Evolutionary conservation across 1,140 invertebrate species (phyloP), one percentile per base, ranked within the genome.

Genomic region (Caligus rogercresseyi): DNA sequence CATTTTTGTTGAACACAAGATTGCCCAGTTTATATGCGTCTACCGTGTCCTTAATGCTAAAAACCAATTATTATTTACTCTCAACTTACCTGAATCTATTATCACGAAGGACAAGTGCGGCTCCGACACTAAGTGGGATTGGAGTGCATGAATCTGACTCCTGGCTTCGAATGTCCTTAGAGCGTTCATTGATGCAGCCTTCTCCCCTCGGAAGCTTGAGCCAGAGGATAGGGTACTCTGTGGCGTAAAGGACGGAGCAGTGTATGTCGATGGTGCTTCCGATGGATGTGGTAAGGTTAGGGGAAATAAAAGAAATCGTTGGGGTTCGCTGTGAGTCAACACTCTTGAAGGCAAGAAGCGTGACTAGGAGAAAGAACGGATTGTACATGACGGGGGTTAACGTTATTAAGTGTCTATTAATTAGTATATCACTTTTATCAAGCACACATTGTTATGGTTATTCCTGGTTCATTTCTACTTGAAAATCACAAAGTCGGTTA

Each of bases 61-160:
- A n/a, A n/a, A n/a, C n/a, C n/a, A n/a, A n/a, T n/a, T n/a, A n/a
- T n/a, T n/a, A n/a, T n/a, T n/a, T n/a, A n/a, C n/a, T n/a, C n/a
- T n/a, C n/a, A n/a, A n/a, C 21, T 25, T 31, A 60, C 57, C 57
- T 60, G 72, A 91, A 92, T 67, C 89, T 78, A 52, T 84, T 87
- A 71, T 93, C 89, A 66, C 83, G 81, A 63, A 92, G 79, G 68
- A 92, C 88, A 3, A 91, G 77, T 20, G 82, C 78, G 19, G 85
- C 85, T 58, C 84, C 83, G 3, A 80, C 81, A 0, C 88, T 89
- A 52, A 94, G 79, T 0, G 83, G 80, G 3, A 87, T 53, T 18
- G 60, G 60, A 20, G 60, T 60, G 24, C 57, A 60, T 3, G 57
- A 24, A 26, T 60, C 57, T 1, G 23, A 21, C 26, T 26, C 57